Percentiles rank a stretch among this genome's conserved stretches.
Evolutionary conservation across 1,140 invertebrate genomes (phyloP).

Genomic region (Tenebrio molitor): DNA sequence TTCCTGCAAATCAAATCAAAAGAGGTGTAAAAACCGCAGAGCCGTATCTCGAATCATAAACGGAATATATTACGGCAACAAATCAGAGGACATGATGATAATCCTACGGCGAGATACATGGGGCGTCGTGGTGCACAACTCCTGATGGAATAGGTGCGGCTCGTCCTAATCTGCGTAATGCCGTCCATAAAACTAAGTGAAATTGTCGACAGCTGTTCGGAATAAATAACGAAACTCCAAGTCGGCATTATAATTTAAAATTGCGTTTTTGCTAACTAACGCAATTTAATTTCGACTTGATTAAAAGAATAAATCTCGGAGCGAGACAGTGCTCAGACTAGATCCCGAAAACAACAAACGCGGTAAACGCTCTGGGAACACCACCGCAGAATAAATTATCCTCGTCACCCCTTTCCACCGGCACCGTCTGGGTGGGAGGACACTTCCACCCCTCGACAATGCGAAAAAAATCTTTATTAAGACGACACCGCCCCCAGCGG

Average conservation of each 20-base stretch:
- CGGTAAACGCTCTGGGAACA: constrained; percentile 6
- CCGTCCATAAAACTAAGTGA: not conserved
- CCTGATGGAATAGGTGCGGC: constrained; percentile 10
- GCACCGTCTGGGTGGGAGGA: not conserved
- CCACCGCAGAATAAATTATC: constrained; percentile 28
- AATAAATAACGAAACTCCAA: constrained; percentile 5
- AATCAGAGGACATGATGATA: constrained; percentile 31
- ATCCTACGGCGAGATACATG: constrained; percentile 15
- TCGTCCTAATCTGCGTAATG: not conserved
- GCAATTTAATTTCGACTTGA: constrained; percentile 33
- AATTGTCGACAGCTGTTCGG: constrained; percentile 18
- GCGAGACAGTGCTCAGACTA: constrained; percentile 3
- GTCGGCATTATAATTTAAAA: constrained; percentile 19
- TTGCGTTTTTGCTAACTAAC: constrained; percentile 35
- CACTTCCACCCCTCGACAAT: too few relatives aligned
- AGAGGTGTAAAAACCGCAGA: constrained; percentile 32
- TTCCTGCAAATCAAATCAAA: constrained; percentile 31
- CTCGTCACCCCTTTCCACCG: constrained; percentile 4
- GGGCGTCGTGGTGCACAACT: constrained; percentile 9
- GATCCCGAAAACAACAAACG: constrained; percentile 10
- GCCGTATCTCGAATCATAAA: constrained; percentile 32
- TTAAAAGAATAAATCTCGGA: constrained; percentile 25
- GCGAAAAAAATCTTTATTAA: not conserved
- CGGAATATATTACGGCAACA: constrained; percentile 24
- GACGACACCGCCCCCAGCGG: not conserved